phyloP scores from a whole-genome alignment of 2,797 vertebrate genomes.

The Pangasius larnaudii region DNA sequence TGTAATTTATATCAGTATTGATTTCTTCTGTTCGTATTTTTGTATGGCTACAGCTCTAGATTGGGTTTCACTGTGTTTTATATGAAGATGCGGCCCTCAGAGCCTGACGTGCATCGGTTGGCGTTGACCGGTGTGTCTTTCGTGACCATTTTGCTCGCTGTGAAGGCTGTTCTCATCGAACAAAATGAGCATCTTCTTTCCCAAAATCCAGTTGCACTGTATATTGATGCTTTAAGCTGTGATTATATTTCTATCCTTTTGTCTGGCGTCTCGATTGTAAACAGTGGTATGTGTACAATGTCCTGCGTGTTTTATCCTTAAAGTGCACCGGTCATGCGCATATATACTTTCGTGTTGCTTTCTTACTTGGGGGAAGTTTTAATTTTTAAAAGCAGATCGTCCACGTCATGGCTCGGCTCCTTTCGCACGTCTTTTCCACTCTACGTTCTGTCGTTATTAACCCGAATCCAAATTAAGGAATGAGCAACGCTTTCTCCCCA shows the following conservation, averaged over 20 bases:
- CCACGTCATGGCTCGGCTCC: background rate
- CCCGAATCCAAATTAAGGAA: background rate
- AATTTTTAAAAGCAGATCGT: background rate
- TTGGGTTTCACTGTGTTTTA: constrained; percentile 12
- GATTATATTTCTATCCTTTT: constrained; percentile 17
- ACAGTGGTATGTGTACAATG: background rate
- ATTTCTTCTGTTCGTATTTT: constrained; percentile 26
- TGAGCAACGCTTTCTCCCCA: background rate
- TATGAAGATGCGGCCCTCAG: background rate
- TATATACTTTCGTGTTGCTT: background rate
- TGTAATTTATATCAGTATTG: constrained; percentile 29
- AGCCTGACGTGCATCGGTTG: background rate
- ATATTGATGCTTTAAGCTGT: constrained; percentile 29
- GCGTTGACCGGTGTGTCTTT: background rate
- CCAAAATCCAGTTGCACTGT: constrained; percentile 28
- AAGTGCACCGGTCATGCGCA: background rate
- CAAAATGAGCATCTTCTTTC: background rate
- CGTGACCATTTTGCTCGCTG: background rate
- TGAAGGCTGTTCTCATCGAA: background rate
- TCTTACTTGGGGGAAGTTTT: background rate
- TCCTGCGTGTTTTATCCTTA: background rate
- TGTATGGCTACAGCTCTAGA: constrained; percentile 11
- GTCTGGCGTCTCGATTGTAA: background rate
- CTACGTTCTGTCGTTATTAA: background rate
- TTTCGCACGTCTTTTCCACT: background rate